Evolutionary conservation across 1,140 invertebrate genomes (phyloP).

Genomic region (Procambarus clarkii): DNA sequence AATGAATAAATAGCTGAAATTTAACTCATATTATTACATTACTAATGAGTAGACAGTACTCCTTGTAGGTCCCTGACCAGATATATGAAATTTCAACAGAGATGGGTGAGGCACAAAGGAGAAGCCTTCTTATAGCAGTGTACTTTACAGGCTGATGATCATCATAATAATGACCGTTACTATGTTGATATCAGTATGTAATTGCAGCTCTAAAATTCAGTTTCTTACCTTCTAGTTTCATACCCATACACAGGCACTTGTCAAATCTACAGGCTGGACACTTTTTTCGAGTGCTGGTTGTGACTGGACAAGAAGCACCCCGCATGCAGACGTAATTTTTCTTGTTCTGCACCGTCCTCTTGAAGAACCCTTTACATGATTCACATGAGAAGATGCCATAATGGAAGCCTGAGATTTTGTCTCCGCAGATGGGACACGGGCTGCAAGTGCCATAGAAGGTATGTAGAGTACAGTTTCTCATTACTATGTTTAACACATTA

Average conservation of each 20-base stretch:
- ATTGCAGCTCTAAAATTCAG: background rate
- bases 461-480: background rate
- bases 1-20: background rate
- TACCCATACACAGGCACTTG: slow-evolving; percentile 95
- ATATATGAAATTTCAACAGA: too few relatives aligned
- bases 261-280: slow-evolving; percentile 98
- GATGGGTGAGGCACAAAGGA: too few relatives aligned
- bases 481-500: background rate
- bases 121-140: too few relatives aligned
- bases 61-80: too few relatives aligned
- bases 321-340: slow-evolving; percentile 97
- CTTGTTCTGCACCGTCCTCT: slow-evolving; percentile 97
- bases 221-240: slow-evolving; percentile 92
- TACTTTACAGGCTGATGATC: too few relatives aligned
- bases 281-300: slow-evolving; percentile 93
- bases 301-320: slow-evolving; percentile 87
- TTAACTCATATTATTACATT: background rate
- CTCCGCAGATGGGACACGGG: slow-evolving; percentile 95
- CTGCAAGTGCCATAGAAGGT: slow-evolving; percentile 76
- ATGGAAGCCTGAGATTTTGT: slow-evolving; percentile 96
- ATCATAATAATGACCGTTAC: too few relatives aligned
- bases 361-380: slow-evolving; percentile 98
- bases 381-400: slow-evolving; percentile 98
- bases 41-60: too few relatives aligned
- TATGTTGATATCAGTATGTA: too few relatives aligned